phyloP scores from a whole-genome alignment of 1,140 invertebrate genomes.

The Ylistrum balloti region DNA sequence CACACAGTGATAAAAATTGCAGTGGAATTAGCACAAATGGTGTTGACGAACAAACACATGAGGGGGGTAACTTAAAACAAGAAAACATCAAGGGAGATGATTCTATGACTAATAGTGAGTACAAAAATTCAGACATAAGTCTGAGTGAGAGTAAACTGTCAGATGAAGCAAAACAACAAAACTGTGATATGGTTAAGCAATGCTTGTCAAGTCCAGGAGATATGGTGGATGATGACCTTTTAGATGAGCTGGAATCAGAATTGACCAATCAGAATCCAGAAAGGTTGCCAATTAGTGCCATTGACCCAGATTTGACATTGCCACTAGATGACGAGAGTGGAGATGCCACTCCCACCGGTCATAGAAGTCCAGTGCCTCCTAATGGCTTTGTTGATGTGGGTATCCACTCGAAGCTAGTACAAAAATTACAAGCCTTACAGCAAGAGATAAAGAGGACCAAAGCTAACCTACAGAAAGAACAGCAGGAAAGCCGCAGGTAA shows the following conservation, averaged over 20 bases:
- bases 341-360: constrained; percentile 11
- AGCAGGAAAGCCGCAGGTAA: constrained; percentile 47
- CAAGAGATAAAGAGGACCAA: constrained; percentile 44
- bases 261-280: constrained; percentile 56
- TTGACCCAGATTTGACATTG: constrained; percentile 42
- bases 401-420: constrained; percentile 45
- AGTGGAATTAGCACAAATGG: neutral
- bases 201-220: neutral
- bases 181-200: constrained; percentile 35
- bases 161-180: neutral
- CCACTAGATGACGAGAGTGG: constrained; percentile 12
- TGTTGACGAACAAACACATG: neutral
- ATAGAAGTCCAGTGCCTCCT: neutral
- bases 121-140: neutral
- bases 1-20: neutral
- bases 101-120: constrained; percentile 47
- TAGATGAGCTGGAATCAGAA: constrained; percentile 68
- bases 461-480: constrained; percentile 41
- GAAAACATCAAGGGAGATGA: constrained; percentile 43
- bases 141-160: neutral
- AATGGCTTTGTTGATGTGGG: neutral
- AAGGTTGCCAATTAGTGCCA: neutral
- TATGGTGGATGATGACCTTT: constrained; percentile 64
- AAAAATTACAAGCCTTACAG: constrained; percentile 57
- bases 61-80: constrained; percentile 42